Evolutionary conservation across 2,888 invertebrate species (phyloP), one percentile per base, ranked within the genome.

Genomic region (Drosophila quinaria): DNA sequence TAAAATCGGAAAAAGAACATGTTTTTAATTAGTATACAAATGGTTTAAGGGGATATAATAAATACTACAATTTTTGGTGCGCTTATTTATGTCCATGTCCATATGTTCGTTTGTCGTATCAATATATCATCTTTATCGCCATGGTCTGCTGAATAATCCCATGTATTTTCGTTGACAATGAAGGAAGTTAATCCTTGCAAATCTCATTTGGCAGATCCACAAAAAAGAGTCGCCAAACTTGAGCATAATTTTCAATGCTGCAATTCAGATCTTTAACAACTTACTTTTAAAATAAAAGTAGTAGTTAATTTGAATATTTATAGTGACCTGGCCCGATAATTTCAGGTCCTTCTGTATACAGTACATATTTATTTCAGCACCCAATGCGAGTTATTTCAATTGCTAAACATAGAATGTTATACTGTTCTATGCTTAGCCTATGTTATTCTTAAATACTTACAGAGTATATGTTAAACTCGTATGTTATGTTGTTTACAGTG

Each of bases 1-100:
- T 39, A 15, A 49, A 29, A 50, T 19, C n/a, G 31, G 13, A 19
- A 19, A 17, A n/a, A 29, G 35, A 47, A 58, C 47, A 37, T 58
- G 47, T 58, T 58, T 58, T 47, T 37, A 47, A 58, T 47, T 47
- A 47, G 35, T 47, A 58, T 58, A 58, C 35, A 58, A 58, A 58
- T 56, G 55, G 22, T 44, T 56, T 35, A 22, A 25, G 44, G 42
- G 19, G 35, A 37, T 58, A 47, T 17, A 15, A 54, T 29, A 41
- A 13, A 42, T 41, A 13, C 13, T 42, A 17, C 15, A 15, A 22
- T 19, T 41, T 25, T 11, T 15, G 31, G 17, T 19, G 8, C 42
- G 31, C 19, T 17, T 15, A 55, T 42, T 6, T 29, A 29, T 17
- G 50, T 35, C 35, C 22, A 17, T 29, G 50, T 35, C 35, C 37